phyloP scores from a whole-genome alignment of 2,797 vertebrate species.

The Cetoscarus ocellatus region DNA sequence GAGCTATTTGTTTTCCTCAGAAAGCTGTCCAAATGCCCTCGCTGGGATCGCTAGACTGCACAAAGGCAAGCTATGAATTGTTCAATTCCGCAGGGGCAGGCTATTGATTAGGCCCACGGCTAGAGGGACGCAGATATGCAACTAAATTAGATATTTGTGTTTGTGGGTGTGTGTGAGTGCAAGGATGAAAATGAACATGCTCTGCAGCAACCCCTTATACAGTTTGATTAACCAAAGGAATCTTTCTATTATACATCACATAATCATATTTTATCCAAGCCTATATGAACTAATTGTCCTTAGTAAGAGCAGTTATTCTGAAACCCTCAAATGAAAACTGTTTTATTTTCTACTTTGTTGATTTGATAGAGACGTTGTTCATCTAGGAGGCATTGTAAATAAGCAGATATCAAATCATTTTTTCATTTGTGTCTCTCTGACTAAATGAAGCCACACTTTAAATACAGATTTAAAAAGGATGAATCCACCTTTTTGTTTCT shows the following conservation, averaged over 20 bases:
- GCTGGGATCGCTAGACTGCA: conserved; percentile 58
- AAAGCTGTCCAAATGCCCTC: conserved; percentile 77
- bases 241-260: not conserved
- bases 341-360: not conserved
- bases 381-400: not conserved
- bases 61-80: conserved; percentile 79
- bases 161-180: conserved; percentile 9
- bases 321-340: not conserved
- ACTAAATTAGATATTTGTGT: conserved; percentile 71
- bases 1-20: conserved; percentile 87
- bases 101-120: conserved; percentile 80
- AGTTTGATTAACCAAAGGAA: conserved; percentile 4
- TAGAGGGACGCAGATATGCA: conserved; percentile 76
- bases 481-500: not conserved
- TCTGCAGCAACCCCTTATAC: conserved; percentile 29
- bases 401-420: not conserved
- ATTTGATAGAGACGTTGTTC: not conserved
- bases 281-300: not conserved
- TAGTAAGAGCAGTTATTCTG: not conserved
- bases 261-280: conserved; percentile 6
- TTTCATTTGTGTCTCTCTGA: not conserved
- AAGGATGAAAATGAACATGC: conserved; percentile 27
- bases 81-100: conserved; percentile 70
- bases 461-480: not conserved
- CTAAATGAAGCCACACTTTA: not conserved